Evolutionary conservation across 2,797 vertebrate species (phyloP).

Genomic region (Heteromormyrus szaboi): DNA sequence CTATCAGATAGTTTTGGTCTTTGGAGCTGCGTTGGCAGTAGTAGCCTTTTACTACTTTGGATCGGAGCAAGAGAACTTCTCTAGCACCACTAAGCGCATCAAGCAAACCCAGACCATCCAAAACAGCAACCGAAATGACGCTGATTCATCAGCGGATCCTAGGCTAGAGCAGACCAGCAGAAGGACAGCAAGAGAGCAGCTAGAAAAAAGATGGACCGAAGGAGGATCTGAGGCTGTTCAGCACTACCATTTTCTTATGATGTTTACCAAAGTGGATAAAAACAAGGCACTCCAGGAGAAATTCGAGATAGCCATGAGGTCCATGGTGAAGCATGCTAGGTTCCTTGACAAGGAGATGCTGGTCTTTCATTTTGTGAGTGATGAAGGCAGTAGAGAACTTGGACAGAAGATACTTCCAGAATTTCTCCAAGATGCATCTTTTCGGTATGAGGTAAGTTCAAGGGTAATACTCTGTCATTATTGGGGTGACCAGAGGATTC

Average conservation of each 20-base stretch:
- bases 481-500: neutral
- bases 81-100: conserved; percentile 82
- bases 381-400: conserved; percentile 68
- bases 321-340: conserved; percentile 70
- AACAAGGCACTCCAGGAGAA: conserved; percentile 75
- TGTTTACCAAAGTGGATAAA: conserved; percentile 88
- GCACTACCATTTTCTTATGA: conserved; percentile 75
- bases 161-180: conserved; percentile 33
- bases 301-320: conserved; percentile 75
- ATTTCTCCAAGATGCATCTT: conserved; percentile 67
- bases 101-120: conserved; percentile 68
- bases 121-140: conserved; percentile 65
- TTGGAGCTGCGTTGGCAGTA: conserved; percentile 72
- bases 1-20: conserved; percentile 72
- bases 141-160: conserved; percentile 56
- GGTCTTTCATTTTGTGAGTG: conserved; percentile 83
- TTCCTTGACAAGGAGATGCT: conserved; percentile 72
- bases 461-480: neutral
- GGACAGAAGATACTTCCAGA: conserved; percentile 69
- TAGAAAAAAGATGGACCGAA: conserved; percentile 29
- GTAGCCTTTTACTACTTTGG: conserved; percentile 90
- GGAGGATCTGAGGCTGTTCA: conserved; percentile 17
- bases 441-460: conserved; percentile 76
- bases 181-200: conserved; percentile 25
- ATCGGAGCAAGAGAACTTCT: conserved; percentile 80